Base-by-base conservation (phyloP, 2,888 invertebrate genomes). In the Barypeithes pellucidus region DNA sequence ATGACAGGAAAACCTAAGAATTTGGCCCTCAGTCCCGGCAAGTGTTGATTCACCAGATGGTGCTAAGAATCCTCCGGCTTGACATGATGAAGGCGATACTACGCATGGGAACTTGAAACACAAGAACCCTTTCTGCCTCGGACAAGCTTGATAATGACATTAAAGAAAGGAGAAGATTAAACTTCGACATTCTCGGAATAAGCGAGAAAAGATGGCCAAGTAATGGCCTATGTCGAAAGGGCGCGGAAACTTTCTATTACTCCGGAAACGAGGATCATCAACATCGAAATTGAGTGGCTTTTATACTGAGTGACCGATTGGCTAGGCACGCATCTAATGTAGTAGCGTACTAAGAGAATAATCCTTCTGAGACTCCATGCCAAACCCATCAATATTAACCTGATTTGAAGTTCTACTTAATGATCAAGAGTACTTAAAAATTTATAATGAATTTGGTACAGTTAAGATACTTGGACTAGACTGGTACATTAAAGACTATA, bases 1-100 rank as follows among this genome's bases (percentile, higher is more conserved):
- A 59, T 59, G 59, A 24, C 59, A 20, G 22, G 59, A 24, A 59
- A 59, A 16, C 16, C 16, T 11, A 59, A 22, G 22, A 59, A 24
- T 16, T 20, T 50, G 50, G 50, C 50, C 50, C 14, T 50, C 11
- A 50, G 50, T 50, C 50, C 50, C 50, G 50, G 50, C 3, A 4
- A 50, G 50, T 3, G 2, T n/a, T n/a, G n/a, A n/a, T n/a, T n/a
- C n/a, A n/a, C n/a, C n/a, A n/a, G n/a, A n/a, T n/a, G n/a, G 50
- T 50, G 2, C 4, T 5, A 50, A 8, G 2, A 24, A 2, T 5
- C 2, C 3, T 4, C 3, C 3, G 24, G 2, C 3, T 5, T 24
- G 5, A 24, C 24, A 24, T 24, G 24, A 24, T 24, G 24, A 24
- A 24, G 5, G 5, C 24, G 24, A 24, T 4, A 24, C 24, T 50